Percentiles rank a stretch among this genome's conserved stretches.
phyloP scores from a whole-genome alignment of 2,888 invertebrate species.

The Parnassius mnemosyne region DNA sequence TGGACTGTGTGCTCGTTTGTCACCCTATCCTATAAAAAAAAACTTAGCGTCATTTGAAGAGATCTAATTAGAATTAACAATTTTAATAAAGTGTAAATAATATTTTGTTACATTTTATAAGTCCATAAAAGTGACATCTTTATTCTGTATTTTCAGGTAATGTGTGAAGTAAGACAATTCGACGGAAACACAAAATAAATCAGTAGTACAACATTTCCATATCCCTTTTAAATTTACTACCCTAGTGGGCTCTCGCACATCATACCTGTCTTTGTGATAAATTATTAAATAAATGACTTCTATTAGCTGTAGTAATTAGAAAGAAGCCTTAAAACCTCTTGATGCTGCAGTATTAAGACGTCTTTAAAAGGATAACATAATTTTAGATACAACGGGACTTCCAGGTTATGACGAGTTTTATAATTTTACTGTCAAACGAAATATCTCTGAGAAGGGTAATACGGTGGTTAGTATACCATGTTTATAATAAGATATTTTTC shows the following conservation, averaged over 20 bases:
- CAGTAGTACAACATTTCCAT: conserved; percentile 72
- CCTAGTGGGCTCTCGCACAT: conserved; percentile 37
- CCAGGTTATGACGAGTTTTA: not conserved
- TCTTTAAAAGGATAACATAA: not conserved
- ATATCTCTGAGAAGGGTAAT: too few relatives aligned
- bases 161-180: conserved; percentile 44
- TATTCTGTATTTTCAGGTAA: conserved; percentile 50
- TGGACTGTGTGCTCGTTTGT: too few relatives aligned
- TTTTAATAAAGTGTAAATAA: too few relatives aligned
- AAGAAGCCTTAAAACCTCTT: conserved; percentile 5
- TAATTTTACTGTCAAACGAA: too few relatives aligned
- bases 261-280: conserved; percentile 39
- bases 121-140: not conserved
- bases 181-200: conserved; percentile 44
- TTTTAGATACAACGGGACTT: not conserved
- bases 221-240: conserved; percentile 59
- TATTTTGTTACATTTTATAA: not conserved
- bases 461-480: too few relatives aligned
- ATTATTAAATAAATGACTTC: conserved; percentile 4
- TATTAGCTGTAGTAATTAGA: conserved; percentile 18
- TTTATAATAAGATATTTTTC: not conserved
- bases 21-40: too few relatives aligned
- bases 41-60: too few relatives aligned
- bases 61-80: too few relatives aligned
- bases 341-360: not conserved